These are phyloP conservation scores for Drosophila pegasa DNA, from an alignment of 2,888 invertebrate genomes.

Conservation along the genomic window DNA sequence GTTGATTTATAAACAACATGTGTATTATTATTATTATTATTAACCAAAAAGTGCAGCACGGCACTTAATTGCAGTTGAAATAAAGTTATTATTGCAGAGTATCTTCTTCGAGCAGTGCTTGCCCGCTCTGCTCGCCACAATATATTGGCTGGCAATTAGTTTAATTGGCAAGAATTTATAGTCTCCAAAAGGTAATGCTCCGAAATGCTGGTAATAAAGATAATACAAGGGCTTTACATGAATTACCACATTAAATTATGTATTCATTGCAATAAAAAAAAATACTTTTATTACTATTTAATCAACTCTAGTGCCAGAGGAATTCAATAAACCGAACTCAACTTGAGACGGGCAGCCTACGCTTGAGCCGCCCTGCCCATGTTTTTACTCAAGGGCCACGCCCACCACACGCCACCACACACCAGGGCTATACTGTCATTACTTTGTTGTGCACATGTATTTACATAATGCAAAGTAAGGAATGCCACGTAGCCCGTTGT, in stretches of 20 bases:
- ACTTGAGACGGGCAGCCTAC: not conserved
- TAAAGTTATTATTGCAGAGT: conserved; percentile 41
- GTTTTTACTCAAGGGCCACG: not conserved
- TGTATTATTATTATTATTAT: conserved; percentile 66
- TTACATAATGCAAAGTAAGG: conserved; percentile 40
- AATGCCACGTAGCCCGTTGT: conserved; percentile 11
- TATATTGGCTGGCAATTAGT: conserved; percentile 42
- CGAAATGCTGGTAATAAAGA: conserved; percentile 28
- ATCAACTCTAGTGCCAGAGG: not conserved
- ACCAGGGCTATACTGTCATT: conserved; percentile 20
- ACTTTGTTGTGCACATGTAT: conserved; percentile 41
- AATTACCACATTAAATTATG: not conserved
- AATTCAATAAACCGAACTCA: not conserved
- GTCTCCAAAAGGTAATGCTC: conserved; percentile 3
- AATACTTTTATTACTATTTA: not conserved
- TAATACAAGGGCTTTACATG: conserved; percentile 10
- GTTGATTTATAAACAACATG: conserved; percentile 78
- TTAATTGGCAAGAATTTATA: conserved; percentile 50
- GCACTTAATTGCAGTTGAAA: conserved; percentile 58
- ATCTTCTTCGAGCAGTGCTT: conserved; percentile 12
- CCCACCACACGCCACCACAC: not conserved
- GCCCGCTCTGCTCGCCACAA: conserved; percentile 11
- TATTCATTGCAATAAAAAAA: no score
- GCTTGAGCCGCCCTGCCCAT: not conserved
- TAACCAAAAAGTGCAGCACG: conserved; percentile 58